Percentiles rank a stretch among this genome's conserved stretches.
phyloP scores from a whole-genome alignment of 2,888 invertebrate species.

The Gasteruption jaculator region DNA sequence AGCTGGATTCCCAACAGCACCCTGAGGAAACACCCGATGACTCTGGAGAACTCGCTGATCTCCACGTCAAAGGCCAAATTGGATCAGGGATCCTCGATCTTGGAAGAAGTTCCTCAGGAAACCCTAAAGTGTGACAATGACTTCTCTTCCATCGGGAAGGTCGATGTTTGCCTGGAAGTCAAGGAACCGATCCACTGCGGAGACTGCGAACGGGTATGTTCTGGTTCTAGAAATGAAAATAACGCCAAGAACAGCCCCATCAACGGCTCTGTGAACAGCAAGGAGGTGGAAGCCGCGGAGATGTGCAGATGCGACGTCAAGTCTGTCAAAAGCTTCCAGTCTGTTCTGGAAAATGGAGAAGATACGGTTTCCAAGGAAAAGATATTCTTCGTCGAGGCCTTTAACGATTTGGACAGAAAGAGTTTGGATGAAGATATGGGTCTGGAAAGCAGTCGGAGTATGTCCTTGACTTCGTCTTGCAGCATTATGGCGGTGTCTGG shows the following conservation, averaged over 20 bases:
- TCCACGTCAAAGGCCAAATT: conserved; percentile 15
- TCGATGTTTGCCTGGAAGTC: conserved; percentile 46
- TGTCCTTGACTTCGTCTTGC: conserved; percentile 46
- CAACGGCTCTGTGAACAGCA: no score
- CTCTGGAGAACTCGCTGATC: conserved; percentile 57
- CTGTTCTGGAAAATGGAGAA: conserved; percentile 21
- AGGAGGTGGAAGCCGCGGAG: not conserved
- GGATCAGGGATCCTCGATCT: no score
- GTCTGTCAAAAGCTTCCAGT: conserved; percentile 11
- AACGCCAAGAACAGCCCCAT: not conserved
- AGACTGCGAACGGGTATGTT: conserved; percentile 48
- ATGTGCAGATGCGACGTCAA: no score
- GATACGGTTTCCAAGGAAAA: conserved; percentile 12
- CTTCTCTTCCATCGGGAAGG: conserved; percentile 42
- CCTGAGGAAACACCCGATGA: conserved; percentile 77
- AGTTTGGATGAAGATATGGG: conserved; percentile 33
- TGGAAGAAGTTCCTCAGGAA: no score
- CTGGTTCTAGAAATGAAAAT: conserved; percentile 31
- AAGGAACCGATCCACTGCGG: conserved; percentile 44
- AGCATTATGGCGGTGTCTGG: conserved; percentile 37
- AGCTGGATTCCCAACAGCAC: conserved; percentile 95
- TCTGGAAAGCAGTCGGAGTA: conserved; percentile 43
- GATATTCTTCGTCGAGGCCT: conserved; percentile 31
- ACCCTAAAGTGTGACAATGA: no score
- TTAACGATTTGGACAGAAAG: conserved; percentile 44